Evolutionary conservation across 2,888 invertebrate species (phyloP).

Genomic region (Helobdella robusta): DNA sequence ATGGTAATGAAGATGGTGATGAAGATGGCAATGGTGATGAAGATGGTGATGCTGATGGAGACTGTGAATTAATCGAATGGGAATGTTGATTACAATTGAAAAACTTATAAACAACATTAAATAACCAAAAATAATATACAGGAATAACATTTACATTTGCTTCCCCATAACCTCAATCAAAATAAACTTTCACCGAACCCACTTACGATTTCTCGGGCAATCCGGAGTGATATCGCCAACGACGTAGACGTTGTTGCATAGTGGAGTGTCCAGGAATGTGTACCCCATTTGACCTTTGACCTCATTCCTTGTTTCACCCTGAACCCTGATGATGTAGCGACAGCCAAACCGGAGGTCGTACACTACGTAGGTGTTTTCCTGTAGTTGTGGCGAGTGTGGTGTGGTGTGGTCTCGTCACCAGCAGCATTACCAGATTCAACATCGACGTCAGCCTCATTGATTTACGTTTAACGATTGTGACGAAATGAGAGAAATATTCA

Average conservation of each 20-base stretch:
- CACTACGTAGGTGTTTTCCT: conserved; percentile 38
- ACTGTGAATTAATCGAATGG: not conserved
- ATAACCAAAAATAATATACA: too few species aligned
- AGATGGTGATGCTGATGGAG: not conserved
- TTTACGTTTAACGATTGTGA: too few species aligned
- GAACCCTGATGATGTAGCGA: conserved; percentile 39
- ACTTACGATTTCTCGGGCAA: conserved; percentile 37
- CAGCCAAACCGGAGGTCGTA: conserved; percentile 42
- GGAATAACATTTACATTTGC: too few species aligned
- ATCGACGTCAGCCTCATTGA: too few species aligned
- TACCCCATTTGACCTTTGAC: conserved; percentile 30
- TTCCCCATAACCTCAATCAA: too few species aligned
- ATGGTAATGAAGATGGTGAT: not conserved
- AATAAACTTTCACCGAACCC: too few species aligned
- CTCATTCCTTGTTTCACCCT: conserved; percentile 28
- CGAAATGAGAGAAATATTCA: too few species aligned
- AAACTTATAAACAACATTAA: too few species aligned
- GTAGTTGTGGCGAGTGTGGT: conserved; percentile 18
- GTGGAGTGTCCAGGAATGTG: conserved; percentile 35
- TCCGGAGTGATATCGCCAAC: conserved; percentile 34
- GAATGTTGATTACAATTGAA: not conserved
- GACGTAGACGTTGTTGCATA: conserved; percentile 35
- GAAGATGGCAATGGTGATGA: not conserved
- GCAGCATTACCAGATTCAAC: too few species aligned
- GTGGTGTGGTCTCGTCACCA: not conserved